These are phyloP conservation scores for Diaphora mendica DNA, from an alignment of 2,888 invertebrate species.

Conservation along the genomic window DNA sequence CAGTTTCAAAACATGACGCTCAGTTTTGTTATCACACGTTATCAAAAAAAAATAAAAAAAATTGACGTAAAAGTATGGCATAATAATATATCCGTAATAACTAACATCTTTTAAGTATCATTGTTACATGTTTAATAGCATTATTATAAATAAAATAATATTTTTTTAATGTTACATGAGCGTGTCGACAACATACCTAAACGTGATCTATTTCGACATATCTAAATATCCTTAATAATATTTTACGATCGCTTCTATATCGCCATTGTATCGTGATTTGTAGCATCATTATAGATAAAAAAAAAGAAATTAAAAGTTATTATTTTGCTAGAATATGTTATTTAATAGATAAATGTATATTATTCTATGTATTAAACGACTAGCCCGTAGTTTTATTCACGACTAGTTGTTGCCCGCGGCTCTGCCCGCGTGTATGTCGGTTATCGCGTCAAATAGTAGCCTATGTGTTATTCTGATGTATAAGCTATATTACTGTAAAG, in stretches of 20 bases:
- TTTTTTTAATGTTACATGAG: background rate
- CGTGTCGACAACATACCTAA: background rate
- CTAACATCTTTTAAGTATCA: background rate
- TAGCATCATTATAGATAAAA: background rate
- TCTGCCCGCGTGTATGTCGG: too few species aligned
- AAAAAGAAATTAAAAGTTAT: background rate
- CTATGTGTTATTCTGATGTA: too few species aligned
- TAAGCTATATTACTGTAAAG: too few species aligned
- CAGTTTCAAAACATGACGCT: too few species aligned
- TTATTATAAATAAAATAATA: background rate
- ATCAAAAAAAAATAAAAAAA: too few species aligned
- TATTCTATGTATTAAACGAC: background rate
- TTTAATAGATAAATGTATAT: background rate
- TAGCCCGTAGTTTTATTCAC: background rate
- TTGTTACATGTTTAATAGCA: background rate
- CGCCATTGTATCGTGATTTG: conserved; percentile 1
- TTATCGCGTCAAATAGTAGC: too few species aligned
- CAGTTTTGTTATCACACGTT: too few species aligned
- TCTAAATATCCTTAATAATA: background rate
- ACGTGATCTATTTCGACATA: background rate
- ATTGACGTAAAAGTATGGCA: too few species aligned
- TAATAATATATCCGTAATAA: background rate
- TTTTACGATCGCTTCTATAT: background rate
- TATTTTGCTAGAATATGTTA: background rate
- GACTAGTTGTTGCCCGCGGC: too few species aligned